Conservation (phyloP, 1,140 invertebrate genomes). For the Pentalonia nigronervosa region DNA sequence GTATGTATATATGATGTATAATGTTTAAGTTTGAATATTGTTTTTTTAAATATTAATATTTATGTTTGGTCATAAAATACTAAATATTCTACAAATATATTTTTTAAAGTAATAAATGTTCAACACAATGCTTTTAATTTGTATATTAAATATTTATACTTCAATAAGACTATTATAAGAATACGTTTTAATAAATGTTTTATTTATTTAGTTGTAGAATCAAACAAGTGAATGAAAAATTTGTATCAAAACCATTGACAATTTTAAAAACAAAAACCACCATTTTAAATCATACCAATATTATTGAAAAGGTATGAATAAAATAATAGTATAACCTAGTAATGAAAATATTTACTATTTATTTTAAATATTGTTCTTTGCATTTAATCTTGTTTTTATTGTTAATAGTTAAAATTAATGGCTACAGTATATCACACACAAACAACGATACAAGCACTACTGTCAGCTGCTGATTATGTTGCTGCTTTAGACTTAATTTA, state of each 20-base stretch:
- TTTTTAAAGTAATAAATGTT: not conserved
- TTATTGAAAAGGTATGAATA: conserved; percentile 45
- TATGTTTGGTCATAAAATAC: not conserved
- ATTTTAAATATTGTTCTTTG: not conserved
- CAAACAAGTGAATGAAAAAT: conserved; percentile 30
- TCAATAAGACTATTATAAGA: too few species aligned
- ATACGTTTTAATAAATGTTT: not conserved
- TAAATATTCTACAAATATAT: not conserved
- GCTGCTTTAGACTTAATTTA: conserved; percentile 96
- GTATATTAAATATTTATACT: not conserved
- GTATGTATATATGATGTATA: conserved; percentile 61
- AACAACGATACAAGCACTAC: conserved; percentile 91
- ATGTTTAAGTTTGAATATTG: too few species aligned
- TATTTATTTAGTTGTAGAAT: conserved; percentile 41
- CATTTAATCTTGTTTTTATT: not conserved
- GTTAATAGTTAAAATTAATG: conserved; percentile 83
- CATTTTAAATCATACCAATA: conserved; percentile 29
- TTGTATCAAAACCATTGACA: conserved; percentile 25
- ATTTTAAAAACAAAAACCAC: conserved; percentile 49
- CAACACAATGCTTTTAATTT: too few species aligned
- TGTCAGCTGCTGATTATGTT: conserved; percentile 96
- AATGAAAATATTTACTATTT: not conserved
- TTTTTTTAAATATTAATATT: not conserved
- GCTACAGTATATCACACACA: conserved; percentile 96
- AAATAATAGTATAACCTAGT: not conserved